Conservation (phyloP, 37 sponge, comb jelly and placozoan genomes). For the Cliona cf. orientalis region DNA sequence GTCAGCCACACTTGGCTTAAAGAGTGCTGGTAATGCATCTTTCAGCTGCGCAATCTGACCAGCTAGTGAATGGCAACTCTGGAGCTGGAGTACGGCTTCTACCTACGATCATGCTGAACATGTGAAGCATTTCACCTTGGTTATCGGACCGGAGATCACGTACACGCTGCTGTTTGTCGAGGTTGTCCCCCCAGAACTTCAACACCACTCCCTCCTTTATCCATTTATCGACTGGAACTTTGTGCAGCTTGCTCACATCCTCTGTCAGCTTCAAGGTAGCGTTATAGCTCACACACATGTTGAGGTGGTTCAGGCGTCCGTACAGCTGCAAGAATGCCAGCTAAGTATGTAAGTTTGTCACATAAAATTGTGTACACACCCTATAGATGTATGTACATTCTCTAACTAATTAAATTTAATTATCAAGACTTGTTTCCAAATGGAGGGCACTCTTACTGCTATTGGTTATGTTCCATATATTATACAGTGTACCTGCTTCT, state of each 20-base stretch:
- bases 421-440: no score
- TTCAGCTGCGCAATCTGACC: neutral
- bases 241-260: no score
- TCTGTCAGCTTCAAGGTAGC: no score
- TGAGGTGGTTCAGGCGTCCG: neutral
- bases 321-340: neutral
- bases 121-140: conserved; percentile 20
- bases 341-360: no score
- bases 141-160: conserved; percentile 28
- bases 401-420: no score
- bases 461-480: no score
- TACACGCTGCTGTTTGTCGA: conserved; percentile 25
- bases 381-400: no score
- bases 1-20: conserved; percentile 14
- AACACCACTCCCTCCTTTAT: neutral
- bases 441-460: no score
- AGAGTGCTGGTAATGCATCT: neutral
- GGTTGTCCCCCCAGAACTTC: conserved; percentile 24
- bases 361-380: no score
- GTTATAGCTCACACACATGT: neutral
- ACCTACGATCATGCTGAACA: conserved; percentile 35
- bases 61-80: neutral
- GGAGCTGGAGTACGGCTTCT: conserved; percentile 7
- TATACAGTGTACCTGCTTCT: no score
- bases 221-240: neutral